These are phyloP conservation scores for Myotis brandtii DNA, from an alignment of 2,113 vertebrate species.

Conservation along the genomic window DNA sequence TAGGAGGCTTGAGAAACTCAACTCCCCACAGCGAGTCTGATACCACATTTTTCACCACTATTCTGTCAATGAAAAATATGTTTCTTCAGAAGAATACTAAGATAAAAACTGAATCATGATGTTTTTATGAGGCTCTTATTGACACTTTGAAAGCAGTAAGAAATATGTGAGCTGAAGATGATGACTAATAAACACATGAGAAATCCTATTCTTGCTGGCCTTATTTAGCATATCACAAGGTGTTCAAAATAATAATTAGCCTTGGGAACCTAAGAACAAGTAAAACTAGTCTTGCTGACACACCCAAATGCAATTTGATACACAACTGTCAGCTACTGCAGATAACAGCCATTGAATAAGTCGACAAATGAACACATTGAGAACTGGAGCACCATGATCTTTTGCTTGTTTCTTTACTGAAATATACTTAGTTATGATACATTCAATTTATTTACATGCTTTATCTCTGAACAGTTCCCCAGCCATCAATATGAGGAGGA, in stretches of 20 bases:
- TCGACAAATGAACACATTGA: background rate
- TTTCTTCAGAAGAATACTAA: background rate
- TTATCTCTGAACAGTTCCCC: background rate
- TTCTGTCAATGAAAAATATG: background rate
- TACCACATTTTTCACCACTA: background rate
- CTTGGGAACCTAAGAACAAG: constrained; percentile 34
- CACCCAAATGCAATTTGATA: constrained; percentile 42
- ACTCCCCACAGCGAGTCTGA: background rate
- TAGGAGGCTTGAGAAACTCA: background rate
- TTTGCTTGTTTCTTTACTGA: constrained; percentile 18
- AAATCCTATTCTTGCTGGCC: background rate
- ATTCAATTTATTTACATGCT: background rate
- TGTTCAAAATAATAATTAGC: constrained; percentile 71
- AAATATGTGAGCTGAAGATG: background rate
- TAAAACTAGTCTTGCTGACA: constrained; percentile 58
- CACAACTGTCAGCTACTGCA: background rate
- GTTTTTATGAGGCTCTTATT: constrained; percentile 1
- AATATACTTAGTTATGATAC: background rate
- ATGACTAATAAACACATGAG: constrained; percentile 49
- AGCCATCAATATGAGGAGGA: background rate
- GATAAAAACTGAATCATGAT: constrained; percentile 8
- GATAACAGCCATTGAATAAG: constrained; percentile 31
- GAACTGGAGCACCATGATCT: background rate
- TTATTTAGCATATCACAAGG: constrained; percentile 58
- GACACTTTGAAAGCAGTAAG: constrained; percentile 46